Evolutionary conservation across 2,113 vertebrate genomes (phyloP).

Genomic region (Misgurnus mizolepis): DNA sequence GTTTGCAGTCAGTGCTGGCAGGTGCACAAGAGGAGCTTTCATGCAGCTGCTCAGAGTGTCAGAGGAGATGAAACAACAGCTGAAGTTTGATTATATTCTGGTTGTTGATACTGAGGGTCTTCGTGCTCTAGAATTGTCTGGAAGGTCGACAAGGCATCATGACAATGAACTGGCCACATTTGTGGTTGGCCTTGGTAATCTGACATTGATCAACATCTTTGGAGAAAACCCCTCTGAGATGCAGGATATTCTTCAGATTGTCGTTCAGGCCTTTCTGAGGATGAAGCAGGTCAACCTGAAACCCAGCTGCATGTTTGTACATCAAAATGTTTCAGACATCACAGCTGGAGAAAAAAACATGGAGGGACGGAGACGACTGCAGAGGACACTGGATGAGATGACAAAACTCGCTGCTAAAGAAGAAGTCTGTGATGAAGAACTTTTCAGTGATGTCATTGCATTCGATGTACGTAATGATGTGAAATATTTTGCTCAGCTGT

Average conservation of each 20-base stretch:
- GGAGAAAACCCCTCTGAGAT: conserved; percentile 72
- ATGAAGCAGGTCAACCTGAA: conserved; percentile 66
- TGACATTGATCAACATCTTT: conserved; percentile 71
- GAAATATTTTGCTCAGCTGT: conserved; percentile 53
- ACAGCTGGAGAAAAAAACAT: not conserved
- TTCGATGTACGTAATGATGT: conserved; percentile 59
- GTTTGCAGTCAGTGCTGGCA: conserved; percentile 75
- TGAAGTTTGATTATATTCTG: conserved; percentile 64
- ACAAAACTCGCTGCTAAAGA: conserved; percentile 48
- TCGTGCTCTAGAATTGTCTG: conserved; percentile 57
- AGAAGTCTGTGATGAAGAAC: conserved; percentile 56
- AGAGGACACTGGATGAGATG: conserved; percentile 67
- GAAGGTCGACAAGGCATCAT: conserved; percentile 52
- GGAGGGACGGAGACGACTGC: conserved; percentile 50
- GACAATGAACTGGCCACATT: conserved; percentile 73
- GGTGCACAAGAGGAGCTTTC: conserved; percentile 74
- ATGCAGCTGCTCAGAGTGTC: conserved; percentile 71
- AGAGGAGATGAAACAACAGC: conserved; percentile 26
- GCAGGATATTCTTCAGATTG: not conserved
- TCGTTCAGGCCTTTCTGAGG: conserved; percentile 62
- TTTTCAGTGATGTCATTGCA: conserved; percentile 61
- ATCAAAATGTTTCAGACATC: not conserved
- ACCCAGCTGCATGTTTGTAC: not conserved
- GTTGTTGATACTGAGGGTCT: conserved; percentile 74
- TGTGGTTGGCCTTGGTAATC: conserved; percentile 67